phyloP scores from a whole-genome alignment of 2,888 invertebrate species.

The Nemapogon koenigi region DNA sequence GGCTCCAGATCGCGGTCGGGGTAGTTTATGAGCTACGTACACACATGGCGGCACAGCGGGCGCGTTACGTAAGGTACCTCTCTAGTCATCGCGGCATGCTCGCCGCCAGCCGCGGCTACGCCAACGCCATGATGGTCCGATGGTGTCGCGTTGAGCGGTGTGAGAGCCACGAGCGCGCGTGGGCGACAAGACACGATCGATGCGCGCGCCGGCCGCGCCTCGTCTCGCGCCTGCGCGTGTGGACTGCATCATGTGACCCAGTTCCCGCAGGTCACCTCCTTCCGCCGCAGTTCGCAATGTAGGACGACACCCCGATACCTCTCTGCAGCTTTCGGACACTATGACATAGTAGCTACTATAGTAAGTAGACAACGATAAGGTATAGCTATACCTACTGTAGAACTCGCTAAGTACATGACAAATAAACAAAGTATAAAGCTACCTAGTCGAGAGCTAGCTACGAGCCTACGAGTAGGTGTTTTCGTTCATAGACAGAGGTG shows the following conservation, averaged over 20 bases:
- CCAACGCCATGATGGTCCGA: no score
- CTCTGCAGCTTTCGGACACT: no score
- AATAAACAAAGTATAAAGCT: no score
- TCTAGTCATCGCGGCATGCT: constrained; percentile 72
- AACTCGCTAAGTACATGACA: no score
- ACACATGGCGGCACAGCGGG: constrained; percentile 5
- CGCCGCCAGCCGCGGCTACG: constrained; percentile 21
- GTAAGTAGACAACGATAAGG: no score
- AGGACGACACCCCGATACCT: neutral
- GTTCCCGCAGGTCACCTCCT: constrained; percentile 48
- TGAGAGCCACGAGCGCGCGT: neutral
- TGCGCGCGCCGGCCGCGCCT: constrained; percentile 47
- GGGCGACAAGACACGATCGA: constrained; percentile 24
- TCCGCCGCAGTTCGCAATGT: constrained; percentile 16
- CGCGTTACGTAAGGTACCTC: constrained; percentile 63
- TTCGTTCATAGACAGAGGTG: no score
- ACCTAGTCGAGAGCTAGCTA: no score
- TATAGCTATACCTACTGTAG: no score
- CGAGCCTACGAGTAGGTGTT: no score
- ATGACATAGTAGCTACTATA: no score
- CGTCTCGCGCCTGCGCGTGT: constrained; percentile 22
- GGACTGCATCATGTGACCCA: constrained; percentile 44
- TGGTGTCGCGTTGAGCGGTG: constrained; percentile 2
- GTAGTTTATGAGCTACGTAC: no score
- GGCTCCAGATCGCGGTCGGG: no score